Evolutionary conservation across 2,888 invertebrate genomes (phyloP), one percentile per base, ranked within the genome.

Genomic region (Chelonus formosanus): DNA sequence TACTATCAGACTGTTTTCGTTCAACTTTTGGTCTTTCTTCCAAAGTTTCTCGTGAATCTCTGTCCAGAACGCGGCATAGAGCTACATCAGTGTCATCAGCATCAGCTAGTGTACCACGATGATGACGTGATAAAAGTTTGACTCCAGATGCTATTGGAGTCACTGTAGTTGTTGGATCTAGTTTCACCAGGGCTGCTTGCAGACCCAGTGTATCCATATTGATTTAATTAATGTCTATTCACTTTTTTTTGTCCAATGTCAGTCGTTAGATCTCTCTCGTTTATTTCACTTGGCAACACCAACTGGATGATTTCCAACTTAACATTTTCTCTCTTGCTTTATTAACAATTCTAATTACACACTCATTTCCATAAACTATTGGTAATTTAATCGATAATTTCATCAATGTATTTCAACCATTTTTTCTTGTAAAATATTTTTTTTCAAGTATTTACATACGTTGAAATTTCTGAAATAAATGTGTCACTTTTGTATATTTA

Each of bases 111-210:
- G 71, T 31, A 34, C 70, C 56, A 43, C 74, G 74, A 67, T 66
- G 61, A 68, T 72, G 74, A 64, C 71, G 77, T 3, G 73, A 36
- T 36, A 82, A 68, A 48, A 80, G 78, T 54, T 79, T 76, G 53
- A 73, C 76, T 20, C 71, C 69, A 5, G 80, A 73, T n/a, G 78
- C 78, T 47, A 83, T 80, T 60, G 84, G 83, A 63, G 83, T 84
- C 35, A 83, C 82, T 62, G 84, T 84, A 40, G 84, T 84, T 7
- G 81, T 82, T 48, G 84, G 83, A 66, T 84, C 83, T 61, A 84
- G 76, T 71, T 84, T 83, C 7, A 84, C 82, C 70, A 84, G 66
- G 40, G 84, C 82, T 36, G 84, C 84, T 70, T 84, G 84, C 63
- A 83, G 73, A 68, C 82, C 81, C 69, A 84, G 69, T 56, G 82